phyloP scores from a whole-genome alignment of 2,888 invertebrate species.

The Metalampra italica region DNA sequence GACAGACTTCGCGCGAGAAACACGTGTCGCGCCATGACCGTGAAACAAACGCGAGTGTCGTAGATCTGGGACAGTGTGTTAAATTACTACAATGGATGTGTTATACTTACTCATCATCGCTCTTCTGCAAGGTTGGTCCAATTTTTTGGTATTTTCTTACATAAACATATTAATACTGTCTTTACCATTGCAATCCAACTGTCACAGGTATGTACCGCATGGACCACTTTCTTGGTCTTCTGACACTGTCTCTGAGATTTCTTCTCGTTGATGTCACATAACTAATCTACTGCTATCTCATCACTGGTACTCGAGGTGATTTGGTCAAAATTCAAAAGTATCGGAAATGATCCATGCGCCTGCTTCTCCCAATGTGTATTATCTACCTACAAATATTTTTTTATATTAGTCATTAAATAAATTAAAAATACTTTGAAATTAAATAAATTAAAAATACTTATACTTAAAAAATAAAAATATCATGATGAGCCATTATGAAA shows the following conservation, averaged over 20 bases:
- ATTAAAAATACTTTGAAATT: too few species aligned
- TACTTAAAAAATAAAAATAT: too few species aligned
- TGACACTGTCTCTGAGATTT: neutral
- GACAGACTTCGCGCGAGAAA: constrained; percentile 27
- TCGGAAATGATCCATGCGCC: too few species aligned
- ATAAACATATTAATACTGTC: too few species aligned
- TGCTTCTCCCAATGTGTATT: too few species aligned
- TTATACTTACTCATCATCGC: constrained; percentile 38
- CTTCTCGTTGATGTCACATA: neutral
- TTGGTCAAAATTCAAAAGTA: too few species aligned
- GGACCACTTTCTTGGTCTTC: neutral
- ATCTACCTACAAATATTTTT: too few species aligned
- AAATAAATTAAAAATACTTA: too few species aligned
- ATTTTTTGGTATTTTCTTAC: constrained; percentile 4
- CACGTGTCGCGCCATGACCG: constrained; percentile 36
- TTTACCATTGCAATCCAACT: too few species aligned
- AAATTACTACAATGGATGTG: constrained; percentile 54
- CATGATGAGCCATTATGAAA: too few species aligned
- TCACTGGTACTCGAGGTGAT: too few species aligned
- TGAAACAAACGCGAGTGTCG: constrained; percentile 55
- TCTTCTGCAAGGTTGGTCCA: constrained; percentile 44
- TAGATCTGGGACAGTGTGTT: constrained; percentile 39
- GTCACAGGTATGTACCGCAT: constrained; percentile 12
- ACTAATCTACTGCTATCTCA: neutral
- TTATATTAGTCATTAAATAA: too few species aligned